A percentile compares a stretch with the other conserved stretches of the same genome.
phyloP scores from a whole-genome alignment of 2,888 invertebrate species.

The Eristalinus aeneus region DNA sequence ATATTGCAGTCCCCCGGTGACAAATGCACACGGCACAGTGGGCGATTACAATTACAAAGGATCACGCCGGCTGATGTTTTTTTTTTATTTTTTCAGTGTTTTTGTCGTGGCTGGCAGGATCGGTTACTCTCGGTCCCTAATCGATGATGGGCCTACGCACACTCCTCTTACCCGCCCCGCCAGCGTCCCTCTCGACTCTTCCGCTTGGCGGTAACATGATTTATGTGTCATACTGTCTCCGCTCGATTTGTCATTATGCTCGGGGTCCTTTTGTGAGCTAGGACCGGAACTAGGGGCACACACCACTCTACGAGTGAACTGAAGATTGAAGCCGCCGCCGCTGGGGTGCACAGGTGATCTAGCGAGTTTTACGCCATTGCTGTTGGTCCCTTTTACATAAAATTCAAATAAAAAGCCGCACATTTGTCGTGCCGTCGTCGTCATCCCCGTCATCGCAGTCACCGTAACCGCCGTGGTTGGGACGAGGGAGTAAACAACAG shows the following conservation, averaged over 20 bases:
- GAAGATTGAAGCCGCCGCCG: neutral
- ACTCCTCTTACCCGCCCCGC: neutral
- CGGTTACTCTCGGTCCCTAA: slow-evolving; percentile 16
- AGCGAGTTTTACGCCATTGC: too few species aligned
- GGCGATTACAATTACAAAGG: slow-evolving; percentile 68
- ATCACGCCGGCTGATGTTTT: slow-evolving; percentile 46
- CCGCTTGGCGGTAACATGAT: slow-evolving; percentile 62
- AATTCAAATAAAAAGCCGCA: slow-evolving; percentile 61
- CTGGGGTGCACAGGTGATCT: slow-evolving; percentile 57
- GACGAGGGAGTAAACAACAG: slow-evolving; percentile 15
- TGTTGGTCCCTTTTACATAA: slow-evolving; percentile 52
- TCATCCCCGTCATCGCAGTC: neutral
- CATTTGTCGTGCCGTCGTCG: slow-evolving; percentile 50
- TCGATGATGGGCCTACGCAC: slow-evolving; percentile 62
- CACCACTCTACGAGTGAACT: neutral
- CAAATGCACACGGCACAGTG: slow-evolving; percentile 65
- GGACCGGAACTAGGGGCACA: slow-evolving; percentile 65
- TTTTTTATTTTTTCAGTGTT: slow-evolving; percentile 37
- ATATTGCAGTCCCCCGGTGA: slow-evolving; percentile 64
- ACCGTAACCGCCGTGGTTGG: too few species aligned
- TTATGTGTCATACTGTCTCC: slow-evolving; percentile 68
- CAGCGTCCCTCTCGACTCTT: too few species aligned
- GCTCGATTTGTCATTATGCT: slow-evolving; percentile 70
- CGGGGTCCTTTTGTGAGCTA: slow-evolving; percentile 65
- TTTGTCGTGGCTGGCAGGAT: neutral